Base-by-base conservation (phyloP, 2,888 invertebrate genomes). In the Ennomos fuscantarius region DNA sequence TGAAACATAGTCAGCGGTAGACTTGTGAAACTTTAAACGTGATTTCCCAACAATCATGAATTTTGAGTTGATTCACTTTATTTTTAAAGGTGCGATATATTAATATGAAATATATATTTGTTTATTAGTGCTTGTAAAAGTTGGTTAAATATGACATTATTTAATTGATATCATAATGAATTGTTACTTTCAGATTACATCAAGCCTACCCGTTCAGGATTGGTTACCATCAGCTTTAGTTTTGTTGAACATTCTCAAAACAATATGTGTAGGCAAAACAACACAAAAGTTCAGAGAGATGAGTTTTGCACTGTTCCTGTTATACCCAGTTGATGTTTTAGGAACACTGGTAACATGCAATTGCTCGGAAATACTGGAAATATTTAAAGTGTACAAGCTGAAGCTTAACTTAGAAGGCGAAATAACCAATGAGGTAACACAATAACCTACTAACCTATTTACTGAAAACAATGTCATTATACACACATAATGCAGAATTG, bases 291-390 rank as follows among this genome's bases (percentile, higher is more conserved):
- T 58, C 32, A 43, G 40, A 34, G 39, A 10, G 8, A 9, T 58
- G 40, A 11, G 44, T 12, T n/a, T 53, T 0, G 32, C 48, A n/a
- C 8, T 41, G 0, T 45, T 58, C 2, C 9, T 58, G 3, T 34
- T 35, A 33, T 53, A 53, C 12, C 58, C 58, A 31, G 39, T 35
- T 11, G 48, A 49, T 24, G 44, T 53, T 3, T 3, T 53, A 15
- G 35, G 12, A 12, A 8, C 11, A 15, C 10, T 53, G 10, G 40
- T 52, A 10, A 44, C 11, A 5, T 12, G 33, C 10, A 24, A 48
- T 35, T 48, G 35, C 11, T 24, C 48, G 24, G 73, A 78, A 49
- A 46, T 89, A 3, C 63, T 79, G 46, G 77, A 82, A 59, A 55
- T 84, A 12, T 66, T 83, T 24, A 64, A 70, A 46, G 55, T 75